A percentile compares a stretch with the other conserved stretches of the same genome.
These are phyloP conservation scores for Corythaeola cristata DNA, from an alignment of 2,113 vertebrate species.

Conservation along the genomic window DNA sequence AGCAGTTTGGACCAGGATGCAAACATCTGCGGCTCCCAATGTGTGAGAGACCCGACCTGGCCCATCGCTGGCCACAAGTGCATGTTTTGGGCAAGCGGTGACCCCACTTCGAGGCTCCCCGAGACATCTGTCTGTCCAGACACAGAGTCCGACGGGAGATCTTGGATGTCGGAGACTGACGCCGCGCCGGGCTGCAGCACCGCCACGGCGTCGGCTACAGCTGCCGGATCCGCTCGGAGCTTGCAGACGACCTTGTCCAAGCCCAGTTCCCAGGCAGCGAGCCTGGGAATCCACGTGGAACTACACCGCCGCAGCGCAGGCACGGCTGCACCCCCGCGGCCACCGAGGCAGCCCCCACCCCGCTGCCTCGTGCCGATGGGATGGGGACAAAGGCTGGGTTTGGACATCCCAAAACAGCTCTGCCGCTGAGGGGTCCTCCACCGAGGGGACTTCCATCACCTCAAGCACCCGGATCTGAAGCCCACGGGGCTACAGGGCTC, in stretches of 20 bases:
- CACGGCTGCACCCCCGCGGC: accelerated
- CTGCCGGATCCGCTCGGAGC: not conserved
- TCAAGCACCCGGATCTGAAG: not conserved
- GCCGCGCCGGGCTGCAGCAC: accelerated
- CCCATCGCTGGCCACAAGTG: not conserved
- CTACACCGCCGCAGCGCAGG: not conserved
- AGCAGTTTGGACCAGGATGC: not conserved
- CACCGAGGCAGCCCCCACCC: not conserved
- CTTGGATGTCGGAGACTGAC: not conserved
- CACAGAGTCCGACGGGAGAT: not conserved
- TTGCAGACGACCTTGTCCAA: not conserved
- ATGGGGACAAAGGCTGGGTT: not conserved
- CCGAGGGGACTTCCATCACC: not conserved
- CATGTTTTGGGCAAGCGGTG: not conserved
- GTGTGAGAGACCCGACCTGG: not conserved
- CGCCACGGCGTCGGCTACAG: not conserved
- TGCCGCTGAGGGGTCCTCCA: not conserved
- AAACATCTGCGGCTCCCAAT: not conserved
- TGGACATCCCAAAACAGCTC: not conserved
- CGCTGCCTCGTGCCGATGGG: accelerated
- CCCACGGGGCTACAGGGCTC: not conserved
- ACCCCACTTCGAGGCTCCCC: not conserved
- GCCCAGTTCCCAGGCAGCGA: not conserved
- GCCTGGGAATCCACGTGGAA: not conserved
- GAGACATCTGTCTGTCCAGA: not conserved